Evolutionary conservation across 1,140 invertebrate species (phyloP).

Genomic region (Pomacea maculata): DNA sequence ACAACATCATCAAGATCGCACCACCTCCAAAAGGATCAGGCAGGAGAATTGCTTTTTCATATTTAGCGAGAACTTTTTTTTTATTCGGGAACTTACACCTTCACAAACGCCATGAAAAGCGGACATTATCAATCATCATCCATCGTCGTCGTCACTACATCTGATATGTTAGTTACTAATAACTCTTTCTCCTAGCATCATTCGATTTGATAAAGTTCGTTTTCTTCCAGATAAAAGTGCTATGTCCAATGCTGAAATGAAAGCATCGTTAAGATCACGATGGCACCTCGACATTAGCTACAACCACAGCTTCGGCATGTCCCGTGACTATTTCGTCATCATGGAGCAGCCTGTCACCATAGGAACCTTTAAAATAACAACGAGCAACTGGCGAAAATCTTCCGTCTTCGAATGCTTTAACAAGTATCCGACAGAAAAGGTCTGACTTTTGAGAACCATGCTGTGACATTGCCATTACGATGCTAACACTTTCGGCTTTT

Average conservation of each 20-base stretch:
- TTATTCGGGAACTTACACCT: too few relatives aligned
- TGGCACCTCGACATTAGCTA: conserved; percentile 83
- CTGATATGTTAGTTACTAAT: too few relatives aligned
- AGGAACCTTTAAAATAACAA: conserved; percentile 71
- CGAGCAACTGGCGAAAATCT: conserved; percentile 56
- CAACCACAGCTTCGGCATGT: conserved; percentile 90
- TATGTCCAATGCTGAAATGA: conserved; percentile 46
- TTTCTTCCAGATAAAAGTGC: not conserved
- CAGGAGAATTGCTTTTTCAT: not conserved
- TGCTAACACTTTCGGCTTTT: too few relatives aligned
- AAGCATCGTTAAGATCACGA: conserved; percentile 76
- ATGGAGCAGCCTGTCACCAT: conserved; percentile 84
- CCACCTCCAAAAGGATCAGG: conserved; percentile 9
- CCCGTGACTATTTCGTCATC: conserved; percentile 84
- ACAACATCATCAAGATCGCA: conserved; percentile 29
- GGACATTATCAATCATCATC: too few relatives aligned
- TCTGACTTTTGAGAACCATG: not conserved
- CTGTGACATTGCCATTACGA: too few relatives aligned
- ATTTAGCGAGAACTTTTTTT: too few relatives aligned
- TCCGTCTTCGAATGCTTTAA: not conserved
- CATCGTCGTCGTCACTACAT: too few relatives aligned
- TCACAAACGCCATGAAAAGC: too few relatives aligned
- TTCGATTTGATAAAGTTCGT: not conserved
- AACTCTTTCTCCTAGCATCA: too few relatives aligned
- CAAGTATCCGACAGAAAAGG: conserved; percentile 6